Evolutionary conservation across 2,888 invertebrate genomes (phyloP), one percentile per base, ranked within the genome.

Genomic region (Spialia ferax): DNA sequence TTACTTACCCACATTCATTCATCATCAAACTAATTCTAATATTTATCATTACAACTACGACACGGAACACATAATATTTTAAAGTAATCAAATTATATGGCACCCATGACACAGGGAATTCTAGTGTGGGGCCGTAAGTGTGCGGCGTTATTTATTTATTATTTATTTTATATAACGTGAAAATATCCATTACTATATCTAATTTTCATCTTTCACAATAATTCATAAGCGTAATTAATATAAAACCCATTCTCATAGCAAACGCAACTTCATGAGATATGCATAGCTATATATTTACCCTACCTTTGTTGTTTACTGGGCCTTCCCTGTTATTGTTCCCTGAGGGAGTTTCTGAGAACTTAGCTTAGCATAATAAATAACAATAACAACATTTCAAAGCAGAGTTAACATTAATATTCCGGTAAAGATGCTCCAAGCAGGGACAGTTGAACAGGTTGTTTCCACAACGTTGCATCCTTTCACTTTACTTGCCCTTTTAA

Each of bases 331-430:
- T 61, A 61, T 61, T 35, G 50, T 61, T 50, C 32, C 50, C 50
- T 10, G 48, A 32, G 50, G 50, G 50, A 61, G 35, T 11, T 60
- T 32, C 50, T 15, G 8, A 11, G 50, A 61, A 35, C 48, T 61
- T 50, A 61, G 35, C 35, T 55, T 54, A 42, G 38, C 63, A 55
- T 63, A 55, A 45, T 63, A 63, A 55, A 55, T 63, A 63, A 63
- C 42, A 55, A 54, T 42, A 63, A 63, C 54, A 35, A 26, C 20
- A 11, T 55, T 54, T 38, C 63, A 42, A 18, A 54, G 23, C 10
- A 32, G 54, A 54, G 26, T 38, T 55, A 61, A 32, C 32, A 48
- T 61, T 61, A 35, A 61, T 50, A 61, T 50, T 50, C 50, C 32
- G n/a, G 48, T 50, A 50, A 50, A 61, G 59, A 59, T 59, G 42